phyloP scores from a whole-genome alignment of 64 coral and sea anemone species.

The Stichodactyla helianthus region DNA sequence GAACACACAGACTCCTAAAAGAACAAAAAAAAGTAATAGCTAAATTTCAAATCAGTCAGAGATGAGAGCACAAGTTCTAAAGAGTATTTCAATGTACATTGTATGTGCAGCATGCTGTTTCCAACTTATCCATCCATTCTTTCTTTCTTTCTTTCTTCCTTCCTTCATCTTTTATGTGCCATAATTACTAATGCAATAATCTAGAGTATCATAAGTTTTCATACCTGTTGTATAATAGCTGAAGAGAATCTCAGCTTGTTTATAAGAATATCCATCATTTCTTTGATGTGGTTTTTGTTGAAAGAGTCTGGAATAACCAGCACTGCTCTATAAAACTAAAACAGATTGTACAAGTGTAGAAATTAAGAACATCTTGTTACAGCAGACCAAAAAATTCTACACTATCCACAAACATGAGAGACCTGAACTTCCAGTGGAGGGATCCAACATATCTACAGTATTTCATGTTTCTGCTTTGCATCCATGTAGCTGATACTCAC shows the following conservation, averaged over 20 bases:
- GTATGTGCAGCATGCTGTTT: too few relatives aligned
- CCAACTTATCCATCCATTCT: too few relatives aligned
- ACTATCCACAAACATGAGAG: too few relatives aligned
- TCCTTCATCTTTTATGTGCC: too few relatives aligned
- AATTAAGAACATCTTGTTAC: too few relatives aligned
- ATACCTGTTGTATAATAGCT: slow-evolving; percentile 90
- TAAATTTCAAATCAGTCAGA: not conserved
- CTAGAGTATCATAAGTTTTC: not conserved
- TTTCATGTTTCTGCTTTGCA: not conserved
- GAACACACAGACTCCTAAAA: slow-evolving; percentile 92
- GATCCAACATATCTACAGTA: too few relatives aligned
- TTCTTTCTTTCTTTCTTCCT: too few relatives aligned
- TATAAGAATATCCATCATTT: slow-evolving; percentile 96
- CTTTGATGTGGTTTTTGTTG: slow-evolving; percentile 94
- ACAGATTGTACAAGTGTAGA: not conserved
- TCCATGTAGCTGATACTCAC: slow-evolving; percentile 23
- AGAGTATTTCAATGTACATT: too few relatives aligned
- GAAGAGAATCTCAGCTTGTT: slow-evolving; percentile 82
- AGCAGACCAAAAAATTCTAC: too few relatives aligned
- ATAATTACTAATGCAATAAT: not conserved
- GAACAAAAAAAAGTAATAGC: not conserved
- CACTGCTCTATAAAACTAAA: slow-evolving; percentile 82
- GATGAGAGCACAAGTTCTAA: too few relatives aligned
- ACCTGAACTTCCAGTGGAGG: not conserved
- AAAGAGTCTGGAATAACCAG: slow-evolving; percentile 92